Percentiles rank a stretch among this genome's conserved stretches.
Evolutionary conservation across 2,113 vertebrate species (phyloP).

Genomic region (Taurulus bubalis): DNA sequence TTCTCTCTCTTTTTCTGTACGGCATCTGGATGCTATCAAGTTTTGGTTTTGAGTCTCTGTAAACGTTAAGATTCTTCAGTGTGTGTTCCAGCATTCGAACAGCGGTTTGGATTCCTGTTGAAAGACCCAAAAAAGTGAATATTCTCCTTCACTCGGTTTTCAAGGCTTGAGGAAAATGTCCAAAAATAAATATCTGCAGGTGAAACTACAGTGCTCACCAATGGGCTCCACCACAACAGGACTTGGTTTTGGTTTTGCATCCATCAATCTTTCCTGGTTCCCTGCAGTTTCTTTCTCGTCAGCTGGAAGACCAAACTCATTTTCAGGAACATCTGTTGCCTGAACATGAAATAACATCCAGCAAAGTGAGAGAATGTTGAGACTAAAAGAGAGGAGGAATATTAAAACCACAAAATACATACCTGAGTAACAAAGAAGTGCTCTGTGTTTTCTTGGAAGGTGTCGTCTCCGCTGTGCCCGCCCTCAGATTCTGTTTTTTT

Average conservation of each 20-base stretch:
- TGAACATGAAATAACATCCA: slow-evolving; percentile 26
- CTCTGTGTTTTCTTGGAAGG: slow-evolving; percentile 48
- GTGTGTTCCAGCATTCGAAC: slow-evolving; percentile 80
- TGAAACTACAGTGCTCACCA: slow-evolving; percentile 75
- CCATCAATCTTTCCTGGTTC: slow-evolving; percentile 69
- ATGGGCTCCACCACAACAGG: slow-evolving; percentile 71
- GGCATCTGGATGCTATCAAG: slow-evolving; percentile 78
- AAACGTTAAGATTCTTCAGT: slow-evolving; percentile 82
- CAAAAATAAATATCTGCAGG: slow-evolving; percentile 31
- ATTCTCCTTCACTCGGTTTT: slow-evolving; percentile 27
- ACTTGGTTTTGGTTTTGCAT: slow-evolving; percentile 71
- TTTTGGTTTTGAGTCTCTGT: slow-evolving; percentile 78
- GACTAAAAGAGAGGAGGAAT: background rate
- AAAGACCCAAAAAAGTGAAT: slow-evolving; percentile 14
- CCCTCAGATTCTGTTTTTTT: fast-evolving
- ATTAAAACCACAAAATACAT: background rate
- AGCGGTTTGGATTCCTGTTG: slow-evolving; percentile 88
- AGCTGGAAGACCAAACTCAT: slow-evolving; percentile 22
- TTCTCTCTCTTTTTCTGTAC: slow-evolving; percentile 70
- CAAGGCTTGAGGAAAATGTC: slow-evolving; percentile 26
- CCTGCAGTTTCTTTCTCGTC: slow-evolving; percentile 27
- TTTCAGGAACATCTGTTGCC: slow-evolving; percentile 57
- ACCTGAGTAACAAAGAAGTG: slow-evolving; percentile 91
- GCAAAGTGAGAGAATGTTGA: background rate
- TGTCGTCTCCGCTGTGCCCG: background rate